A percentile compares a stretch with the other conserved stretches of the same genome.
phyloP scores from a whole-genome alignment of 2,888 invertebrate genomes.

The Electrophaes corylata region DNA sequence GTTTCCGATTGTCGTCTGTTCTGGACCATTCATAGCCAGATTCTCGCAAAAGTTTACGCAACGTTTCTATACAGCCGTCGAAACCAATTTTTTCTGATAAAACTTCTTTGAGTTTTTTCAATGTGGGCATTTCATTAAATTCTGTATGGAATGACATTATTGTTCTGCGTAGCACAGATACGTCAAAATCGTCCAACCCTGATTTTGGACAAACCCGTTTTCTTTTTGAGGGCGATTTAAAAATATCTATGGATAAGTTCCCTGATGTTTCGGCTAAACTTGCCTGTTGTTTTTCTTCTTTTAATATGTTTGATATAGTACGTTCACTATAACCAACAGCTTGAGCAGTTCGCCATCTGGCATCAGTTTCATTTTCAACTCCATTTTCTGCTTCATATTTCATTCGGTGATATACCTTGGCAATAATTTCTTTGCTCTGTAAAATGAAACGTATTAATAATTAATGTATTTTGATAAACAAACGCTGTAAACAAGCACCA shows the following conservation, averaged over 20 bases:
- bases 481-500: too few species aligned
- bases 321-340: conserved; percentile 22
- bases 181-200: conserved; percentile 18
- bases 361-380: conserved; percentile 23
- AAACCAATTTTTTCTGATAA: conserved; percentile 7
- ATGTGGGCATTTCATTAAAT: conserved; percentile 8
- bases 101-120: neutral
- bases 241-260: too few species aligned
- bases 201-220: too few species aligned
- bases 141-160: conserved; percentile 12
- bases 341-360: conserved; percentile 26
- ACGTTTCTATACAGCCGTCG: conserved; percentile 12
- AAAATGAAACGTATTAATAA: too few species aligned
- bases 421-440: neutral
- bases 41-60: too few species aligned
- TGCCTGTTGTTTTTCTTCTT: conserved; percentile 17
- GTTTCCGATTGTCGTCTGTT: conserved; percentile 7
- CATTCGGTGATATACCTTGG: conserved; percentile 9
- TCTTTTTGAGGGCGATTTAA: too few species aligned
- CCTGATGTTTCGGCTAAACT: too few species aligned
- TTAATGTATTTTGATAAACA: too few species aligned
- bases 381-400: conserved; percentile 16
- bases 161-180: conserved; percentile 8
- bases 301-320: conserved; percentile 22
- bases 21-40: conserved; percentile 16